Base-by-base conservation (phyloP, 2,113 vertebrate species). In the Grammomys surdaster region DNA sequence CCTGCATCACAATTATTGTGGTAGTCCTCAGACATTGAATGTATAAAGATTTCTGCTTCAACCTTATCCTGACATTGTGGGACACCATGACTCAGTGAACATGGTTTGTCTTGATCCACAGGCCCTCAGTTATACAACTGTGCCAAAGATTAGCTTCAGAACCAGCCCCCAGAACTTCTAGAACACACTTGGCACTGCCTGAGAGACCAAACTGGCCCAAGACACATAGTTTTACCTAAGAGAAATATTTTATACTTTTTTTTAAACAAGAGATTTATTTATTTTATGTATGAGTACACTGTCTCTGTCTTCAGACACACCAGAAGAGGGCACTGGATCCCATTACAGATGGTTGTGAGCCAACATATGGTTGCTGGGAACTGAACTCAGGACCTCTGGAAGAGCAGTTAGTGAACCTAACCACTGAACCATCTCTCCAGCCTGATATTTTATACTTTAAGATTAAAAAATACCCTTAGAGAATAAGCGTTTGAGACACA, bases 221-320 rank as follows among this genome's bases (percentile, higher is more conserved):
- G 20, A 58, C 13, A 17, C 73, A 26, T 67, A 58, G 36, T 90
- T 86, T 81, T n/a, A 7, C 46, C 60, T 46, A 5, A 93, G 63
- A 96, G 82, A 46, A 3, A 80, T n/a, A 19, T 75, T 95, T 95
- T 89, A 3, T 36, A 24, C 72, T 72, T 94, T 51, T 72, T 94
- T 54, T 80, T 63, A 78, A 69, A 69, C 17, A 51, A 20, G 19
- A 33, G 31, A 14, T 69, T 4, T 67, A 31, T 31, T 67, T 69
- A 67, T 67, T 69, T 33, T 33, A 14, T 69, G 5, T 69, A 5
- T 69, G 26, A 33, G 65, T 69, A 69, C 12, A 33, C 65, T 33
- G 31, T 33, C 28, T 33, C 65, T 69, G 31, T 33, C 28, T 69
- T 69, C 28, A 69, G 65, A 14, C 28, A 13, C 12, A 69, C 24